Conservation (phyloP, 2,797 vertebrate genomes). For the Manis crassicaudata region DNA sequence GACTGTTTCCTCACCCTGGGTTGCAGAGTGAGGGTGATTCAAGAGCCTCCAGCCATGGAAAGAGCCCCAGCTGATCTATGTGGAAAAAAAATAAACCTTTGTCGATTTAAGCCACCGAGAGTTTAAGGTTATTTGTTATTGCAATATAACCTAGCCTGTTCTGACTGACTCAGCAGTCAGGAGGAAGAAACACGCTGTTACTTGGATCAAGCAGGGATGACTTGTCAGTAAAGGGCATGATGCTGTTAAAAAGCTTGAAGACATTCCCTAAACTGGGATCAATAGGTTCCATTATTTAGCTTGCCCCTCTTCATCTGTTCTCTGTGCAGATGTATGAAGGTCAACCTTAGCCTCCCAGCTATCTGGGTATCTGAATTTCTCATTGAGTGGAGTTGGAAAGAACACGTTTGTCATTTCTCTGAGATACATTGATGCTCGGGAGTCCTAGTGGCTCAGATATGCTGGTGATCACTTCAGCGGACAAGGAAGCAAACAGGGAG, state of each 20-base stretch:
- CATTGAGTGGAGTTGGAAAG: neutral
- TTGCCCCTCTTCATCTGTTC: neutral
- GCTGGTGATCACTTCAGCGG: neutral
- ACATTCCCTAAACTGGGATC: neutral
- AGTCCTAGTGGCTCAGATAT: accelerated
- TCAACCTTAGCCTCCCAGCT: neutral
- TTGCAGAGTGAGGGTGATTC: neutral
- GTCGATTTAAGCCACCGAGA: neutral
- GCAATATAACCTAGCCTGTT: neutral
- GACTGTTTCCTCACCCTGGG: neutral
- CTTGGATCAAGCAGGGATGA: too few species aligned
- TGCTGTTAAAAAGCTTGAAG: neutral
- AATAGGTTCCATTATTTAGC: accelerated
- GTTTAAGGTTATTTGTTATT: neutral
- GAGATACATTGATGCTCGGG: neutral
- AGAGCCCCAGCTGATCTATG: neutral
- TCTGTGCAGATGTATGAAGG: neutral
- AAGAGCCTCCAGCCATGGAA: neutral
- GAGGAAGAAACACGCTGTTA: neutral
- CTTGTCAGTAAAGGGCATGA: neutral
- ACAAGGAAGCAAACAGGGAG: neutral
- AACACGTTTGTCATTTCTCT: neutral
- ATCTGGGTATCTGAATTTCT: neutral
- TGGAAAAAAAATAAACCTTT: neutral
- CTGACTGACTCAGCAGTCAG: neutral